phyloP scores from a whole-genome alignment of 2,888 invertebrate genomes.

The Sphecodes monilicornis region DNA sequence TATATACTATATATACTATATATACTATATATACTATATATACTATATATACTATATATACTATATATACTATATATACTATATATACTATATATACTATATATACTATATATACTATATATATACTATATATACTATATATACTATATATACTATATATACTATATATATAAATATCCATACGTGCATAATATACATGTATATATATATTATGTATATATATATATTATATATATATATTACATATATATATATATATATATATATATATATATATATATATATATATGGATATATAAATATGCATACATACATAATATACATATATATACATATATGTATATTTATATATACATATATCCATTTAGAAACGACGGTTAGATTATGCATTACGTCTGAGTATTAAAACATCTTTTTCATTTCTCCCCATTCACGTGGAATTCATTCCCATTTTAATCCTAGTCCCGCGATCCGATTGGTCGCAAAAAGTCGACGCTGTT shows the following conservation, averaged over 20 bases:
- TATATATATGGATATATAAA: constrained; percentile 48
- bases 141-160: constrained; percentile 72
- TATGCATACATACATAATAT: too few species aligned
- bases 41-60: constrained; percentile 67
- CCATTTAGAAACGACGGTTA: constrained; percentile 79
- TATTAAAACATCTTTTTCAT: constrained; percentile 73
- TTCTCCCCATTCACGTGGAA: constrained; percentile 1
- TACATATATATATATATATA: constrained; percentile 69
- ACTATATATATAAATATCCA: constrained; percentile 39
- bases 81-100: constrained; percentile 57
- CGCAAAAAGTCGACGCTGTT: constrained; percentile 41
- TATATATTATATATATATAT: constrained; percentile 69
- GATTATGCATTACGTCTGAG: constrained; percentile 77
- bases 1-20: constrained; percentile 60
- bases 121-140: constrained; percentile 71
- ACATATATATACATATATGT: constrained; percentile 66
- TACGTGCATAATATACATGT: constrained; percentile 51
- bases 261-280: constrained; percentile 75
- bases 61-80: constrained; percentile 75
- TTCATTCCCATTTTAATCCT: constrained; percentile 3
- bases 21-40: constrained; percentile 73
- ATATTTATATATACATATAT: constrained; percentile 31
- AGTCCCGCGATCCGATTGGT: constrained; percentile 35
- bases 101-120: constrained; percentile 72
- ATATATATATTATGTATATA: constrained; percentile 66